Percentiles rank a stretch among this genome's conserved stretches.
phyloP scores from a whole-genome alignment of 2,797 vertebrate genomes.

The Bufotes viridis region DNA sequence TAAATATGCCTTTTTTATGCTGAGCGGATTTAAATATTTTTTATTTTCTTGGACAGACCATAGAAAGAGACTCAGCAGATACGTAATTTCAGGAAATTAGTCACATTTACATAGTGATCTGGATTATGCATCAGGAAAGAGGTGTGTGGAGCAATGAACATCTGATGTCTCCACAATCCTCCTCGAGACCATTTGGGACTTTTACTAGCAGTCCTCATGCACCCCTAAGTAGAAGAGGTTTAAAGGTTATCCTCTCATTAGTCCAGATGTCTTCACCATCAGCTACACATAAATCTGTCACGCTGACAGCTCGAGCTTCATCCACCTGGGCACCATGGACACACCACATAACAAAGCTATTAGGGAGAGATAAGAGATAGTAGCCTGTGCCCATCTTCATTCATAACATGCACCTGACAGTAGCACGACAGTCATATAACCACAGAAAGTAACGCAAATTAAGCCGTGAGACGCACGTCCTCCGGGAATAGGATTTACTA shows the following conservation, averaged over 20 bases:
- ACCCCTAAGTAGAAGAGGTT: slow-evolving; percentile 5
- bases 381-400: slow-evolving; percentile 19
- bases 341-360: not conserved
- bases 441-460: not conserved
- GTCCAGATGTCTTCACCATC: not conserved
- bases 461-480: slow-evolving; percentile 25
- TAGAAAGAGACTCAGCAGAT: too few relatives aligned
- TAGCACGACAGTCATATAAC: slow-evolving; percentile 9
- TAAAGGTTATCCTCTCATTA: slow-evolving; percentile 21
- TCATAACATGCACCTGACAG: not conserved
- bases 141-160: not conserved
- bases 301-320: slow-evolving; percentile 5
- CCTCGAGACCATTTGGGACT: not conserved
- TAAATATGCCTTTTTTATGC: too few relatives aligned
- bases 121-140: not conserved
- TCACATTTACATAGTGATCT: too few relatives aligned
- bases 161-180: not conserved
- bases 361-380: slow-evolving; percentile 15
- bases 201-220: not conserved
- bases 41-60: too few relatives aligned
- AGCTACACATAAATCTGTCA: slow-evolving; percentile 11
- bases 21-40: too few relatives aligned
- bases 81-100: too few relatives aligned
- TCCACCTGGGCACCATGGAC: slow-evolving; percentile 19
- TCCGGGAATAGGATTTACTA: slow-evolving; percentile 25